Percentiles rank a stretch among this genome's conserved stretches.
phyloP scores from a whole-genome alignment of 2,888 invertebrate genomes.

The Syrista parreyssii region DNA sequence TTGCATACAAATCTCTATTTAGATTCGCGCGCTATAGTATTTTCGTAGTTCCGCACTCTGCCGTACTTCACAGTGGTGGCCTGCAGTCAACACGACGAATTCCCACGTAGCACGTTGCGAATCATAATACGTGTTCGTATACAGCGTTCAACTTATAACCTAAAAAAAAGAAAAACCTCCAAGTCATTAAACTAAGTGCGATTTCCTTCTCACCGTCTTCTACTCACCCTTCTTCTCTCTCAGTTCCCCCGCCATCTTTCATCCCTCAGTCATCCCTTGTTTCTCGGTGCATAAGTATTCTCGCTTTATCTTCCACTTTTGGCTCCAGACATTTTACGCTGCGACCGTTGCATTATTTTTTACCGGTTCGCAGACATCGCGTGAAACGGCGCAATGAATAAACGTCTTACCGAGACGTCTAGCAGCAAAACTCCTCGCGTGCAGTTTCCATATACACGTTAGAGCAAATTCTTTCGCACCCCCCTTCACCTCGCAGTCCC shows the following conservation, averaged over 20 bases:
- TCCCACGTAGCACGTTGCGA: not conserved
- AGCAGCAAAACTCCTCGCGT: not conserved
- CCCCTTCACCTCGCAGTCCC: not conserved
- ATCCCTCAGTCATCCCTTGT: not conserved
- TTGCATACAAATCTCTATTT: constrained; percentile 40
- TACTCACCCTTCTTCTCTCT: not conserved
- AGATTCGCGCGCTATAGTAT: not conserved
- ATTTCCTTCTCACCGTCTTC: not conserved
- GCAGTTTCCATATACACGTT: not conserved
- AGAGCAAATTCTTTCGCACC: not conserved
- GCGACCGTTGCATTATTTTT: not conserved
- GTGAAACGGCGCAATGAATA: not conserved
- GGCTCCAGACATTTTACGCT: not conserved
- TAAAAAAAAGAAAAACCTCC: not conserved
- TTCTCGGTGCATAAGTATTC: not conserved
- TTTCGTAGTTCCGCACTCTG: not conserved
- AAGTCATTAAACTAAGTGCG: constrained; percentile 1
- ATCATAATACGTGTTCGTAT: constrained; percentile 3
- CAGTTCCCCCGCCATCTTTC: not conserved
- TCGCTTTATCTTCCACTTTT: not conserved
- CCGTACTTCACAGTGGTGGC: not conserved
- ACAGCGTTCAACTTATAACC: not conserved
- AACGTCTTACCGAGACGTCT: not conserved
- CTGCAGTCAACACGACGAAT: not conserved
- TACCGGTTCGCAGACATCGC: not conserved